Conservation (phyloP, 2,113 vertebrate species). For the Zapornia atra region DNA sequence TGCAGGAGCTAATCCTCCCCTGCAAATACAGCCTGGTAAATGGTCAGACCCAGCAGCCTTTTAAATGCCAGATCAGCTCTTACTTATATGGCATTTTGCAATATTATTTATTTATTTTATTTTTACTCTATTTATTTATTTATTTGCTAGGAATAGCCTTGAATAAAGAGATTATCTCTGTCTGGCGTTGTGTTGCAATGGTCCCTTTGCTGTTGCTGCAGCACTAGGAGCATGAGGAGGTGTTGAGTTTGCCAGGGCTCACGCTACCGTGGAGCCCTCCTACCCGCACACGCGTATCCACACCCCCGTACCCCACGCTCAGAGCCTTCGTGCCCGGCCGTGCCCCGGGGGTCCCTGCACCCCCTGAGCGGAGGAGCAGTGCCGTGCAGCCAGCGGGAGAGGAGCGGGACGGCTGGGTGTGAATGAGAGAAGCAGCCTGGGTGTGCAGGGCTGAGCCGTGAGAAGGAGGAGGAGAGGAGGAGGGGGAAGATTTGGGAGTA, state of each 20-base stretch:
- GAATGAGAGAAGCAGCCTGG: neutral
- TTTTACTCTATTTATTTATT: neutral
- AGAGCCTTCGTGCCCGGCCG: rapidly evolving
- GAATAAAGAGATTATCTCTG: neutral
- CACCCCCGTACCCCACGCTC: rapidly evolving
- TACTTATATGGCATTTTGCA: conserved; percentile 30
- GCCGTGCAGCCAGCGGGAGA: neutral
- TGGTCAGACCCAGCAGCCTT: neutral
- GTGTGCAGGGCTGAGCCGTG: neutral
- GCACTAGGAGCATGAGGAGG: neutral
- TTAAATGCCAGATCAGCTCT: conserved; percentile 40
- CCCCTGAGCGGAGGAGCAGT: rapidly evolving
- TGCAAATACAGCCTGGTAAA: conserved; percentile 38
- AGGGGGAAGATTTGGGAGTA: neutral
- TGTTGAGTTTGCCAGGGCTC: neutral
- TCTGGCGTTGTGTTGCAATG: neutral
- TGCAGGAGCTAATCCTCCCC: neutral
- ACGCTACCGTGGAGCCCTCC: neutral
- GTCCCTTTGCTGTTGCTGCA: neutral
- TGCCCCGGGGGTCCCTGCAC: neutral
- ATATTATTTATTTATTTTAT: conserved; percentile 39
- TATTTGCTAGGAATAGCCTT: neutral
- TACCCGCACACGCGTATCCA: rapidly evolving
- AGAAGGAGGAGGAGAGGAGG: neutral
- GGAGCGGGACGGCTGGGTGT: neutral